Evolutionary conservation across 2,888 invertebrate species (phyloP), one percentile per base, ranked within the genome.

Genomic region (Aethes cnicana): DNA sequence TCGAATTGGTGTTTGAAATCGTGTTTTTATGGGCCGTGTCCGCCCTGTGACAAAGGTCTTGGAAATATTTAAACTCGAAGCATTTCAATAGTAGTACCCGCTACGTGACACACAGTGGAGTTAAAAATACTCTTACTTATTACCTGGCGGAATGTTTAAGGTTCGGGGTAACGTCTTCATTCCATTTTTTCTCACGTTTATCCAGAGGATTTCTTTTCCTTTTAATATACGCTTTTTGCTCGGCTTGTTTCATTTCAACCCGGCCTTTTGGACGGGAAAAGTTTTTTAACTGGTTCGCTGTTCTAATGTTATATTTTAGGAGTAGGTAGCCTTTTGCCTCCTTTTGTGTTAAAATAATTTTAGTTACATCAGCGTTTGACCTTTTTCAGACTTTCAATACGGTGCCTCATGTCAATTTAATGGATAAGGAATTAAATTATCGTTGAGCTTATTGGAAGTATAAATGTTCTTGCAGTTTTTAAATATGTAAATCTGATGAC

Each of bases 91-190:
- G 76, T 77, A 76, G 56, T 56, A 53, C 52, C 33, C 33, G 3
- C 12, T 25, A 58, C 57, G 61, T 59, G 50, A 55, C 55, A 53
- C 28, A 54, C 54, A 56, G 56, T 63, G 42, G 62, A 65, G 64
- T 70, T 52, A 70, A 72, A 72, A 68, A 58, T 73, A 67, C 68
- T 70, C 64, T 63, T 70, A 68, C 69, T 73, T 71, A 73, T 68
- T 72, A 74, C 65, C 63, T 60, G 54, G 57, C 55, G 63, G 61
- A 63, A 71, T 69, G 73, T 71, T 71, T 67, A 70, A 66, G 63
- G 59, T 53, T 59, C 56, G 47, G 68, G 63, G 56, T 68, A 63
- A 63, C 59, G 55, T 68, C 63, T 63, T 65, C 68, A 64, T 71
- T 72, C 72, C 72, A 63, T 62, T 58, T 58, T 68, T 68, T 64